phyloP scores from a whole-genome alignment of 2,797 vertebrate species.

The Nannoperca australis region DNA sequence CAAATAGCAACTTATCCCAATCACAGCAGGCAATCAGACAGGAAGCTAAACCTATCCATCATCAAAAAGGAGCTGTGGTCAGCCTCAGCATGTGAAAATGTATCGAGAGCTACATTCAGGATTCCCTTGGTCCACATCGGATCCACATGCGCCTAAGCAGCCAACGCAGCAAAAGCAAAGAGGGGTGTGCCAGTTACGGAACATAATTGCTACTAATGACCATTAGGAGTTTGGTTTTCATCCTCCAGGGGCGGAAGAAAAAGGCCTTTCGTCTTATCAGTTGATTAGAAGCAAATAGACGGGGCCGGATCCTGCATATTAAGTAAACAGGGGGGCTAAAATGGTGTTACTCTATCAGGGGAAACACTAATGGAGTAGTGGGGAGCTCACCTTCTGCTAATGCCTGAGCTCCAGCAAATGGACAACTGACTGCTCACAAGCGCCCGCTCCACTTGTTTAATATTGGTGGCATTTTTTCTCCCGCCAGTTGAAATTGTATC shows the following conservation, averaged over 20 bases:
- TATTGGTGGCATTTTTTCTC: conserved; percentile 21
- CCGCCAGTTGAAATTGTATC: conserved; percentile 27
- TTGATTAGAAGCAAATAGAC: conserved; percentile 88
- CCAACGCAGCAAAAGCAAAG: conserved; percentile 68
- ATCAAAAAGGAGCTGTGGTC: conserved; percentile 41
- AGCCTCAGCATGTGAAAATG: conserved; percentile 12
- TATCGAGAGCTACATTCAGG: conserved; percentile 45
- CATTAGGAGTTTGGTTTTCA: conserved; percentile 87
- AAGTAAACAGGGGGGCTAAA: conserved; percentile 83
- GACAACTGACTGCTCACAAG: conserved; percentile 59
- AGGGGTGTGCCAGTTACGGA: conserved; percentile 79
- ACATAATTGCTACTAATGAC: conserved; percentile 89
- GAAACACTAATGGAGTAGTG: conserved; percentile 80
- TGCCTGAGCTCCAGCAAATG: conserved; percentile 63
- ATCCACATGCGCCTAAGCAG: conserved; percentile 48
- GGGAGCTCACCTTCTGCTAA: conserved; percentile 78
- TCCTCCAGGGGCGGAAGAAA: conserved; percentile 81
- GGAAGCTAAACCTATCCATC: conserved; percentile 67
- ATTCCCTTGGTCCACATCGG: conserved; percentile 51
- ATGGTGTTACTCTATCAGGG: conserved; percentile 79
- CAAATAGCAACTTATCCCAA: conserved; percentile 43
- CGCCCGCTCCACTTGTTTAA: conserved; percentile 50
- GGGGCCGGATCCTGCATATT: conserved; percentile 85
- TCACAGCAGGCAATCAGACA: conserved; percentile 56
- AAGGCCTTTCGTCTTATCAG: conserved; percentile 87